These are phyloP conservation scores for Diloba caeruleocephala DNA, from an alignment of 2,888 invertebrate species.

Conservation along the genomic window DNA sequence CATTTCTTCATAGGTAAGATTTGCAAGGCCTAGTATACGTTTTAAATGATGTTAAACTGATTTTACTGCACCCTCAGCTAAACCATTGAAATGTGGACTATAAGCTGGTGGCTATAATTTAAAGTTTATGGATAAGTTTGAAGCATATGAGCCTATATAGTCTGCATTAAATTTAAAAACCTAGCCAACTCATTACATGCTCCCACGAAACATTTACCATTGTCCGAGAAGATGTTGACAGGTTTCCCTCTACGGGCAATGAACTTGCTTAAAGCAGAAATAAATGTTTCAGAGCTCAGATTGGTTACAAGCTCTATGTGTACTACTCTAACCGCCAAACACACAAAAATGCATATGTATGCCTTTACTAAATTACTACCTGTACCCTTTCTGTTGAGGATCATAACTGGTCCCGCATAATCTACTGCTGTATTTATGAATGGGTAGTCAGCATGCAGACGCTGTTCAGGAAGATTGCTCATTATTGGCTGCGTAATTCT, in stretches of 20 bases:
- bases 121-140: conserved; percentile 10
- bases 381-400: conserved; percentile 24
- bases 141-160: neutral
- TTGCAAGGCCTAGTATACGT: conserved; percentile 9
- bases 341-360: conserved; percentile 27
- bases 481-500: conserved; percentile 17
- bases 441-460: conserved; percentile 18
- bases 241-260: conserved; percentile 20
- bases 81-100: no score
- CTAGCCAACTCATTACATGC: conserved; percentile 9
- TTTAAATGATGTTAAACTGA: conserved; percentile 40
- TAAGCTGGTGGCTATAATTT: conserved; percentile 11
- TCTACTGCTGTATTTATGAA: conserved; percentile 29
- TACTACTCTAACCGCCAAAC: conserved; percentile 13
- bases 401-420: conserved; percentile 37
- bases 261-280: conserved; percentile 11
- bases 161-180: conserved; percentile 3
- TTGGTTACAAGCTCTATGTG: conserved; percentile 21
- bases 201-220: conserved; percentile 19
- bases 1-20: conserved; percentile 43
- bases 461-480: conserved; percentile 15
- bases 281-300: conserved; percentile 10
- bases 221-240: conserved; percentile 17
- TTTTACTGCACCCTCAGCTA: conserved; percentile 40
- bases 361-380: conserved; percentile 26